Base-by-base conservation (phyloP, 2,888 invertebrate genomes). In the Thera obeliscata region DNA sequence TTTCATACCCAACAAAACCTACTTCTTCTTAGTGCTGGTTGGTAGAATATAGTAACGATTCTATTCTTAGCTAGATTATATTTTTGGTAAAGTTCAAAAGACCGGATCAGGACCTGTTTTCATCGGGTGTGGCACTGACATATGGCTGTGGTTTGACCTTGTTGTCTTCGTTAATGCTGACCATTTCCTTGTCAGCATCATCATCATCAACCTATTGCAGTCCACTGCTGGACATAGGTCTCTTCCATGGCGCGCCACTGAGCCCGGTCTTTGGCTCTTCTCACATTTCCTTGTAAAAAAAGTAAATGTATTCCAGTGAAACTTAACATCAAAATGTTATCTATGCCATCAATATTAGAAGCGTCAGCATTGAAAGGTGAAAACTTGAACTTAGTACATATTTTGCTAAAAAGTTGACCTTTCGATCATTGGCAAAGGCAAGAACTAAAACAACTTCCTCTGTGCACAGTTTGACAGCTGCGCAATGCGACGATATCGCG, bases 401-500 rank as follows among this genome's bases (percentile, higher is more conserved):
- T 49, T 65, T 56, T 50, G 56, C 65, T 56, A 35, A 61, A 61
- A 56, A 58, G 55, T 57, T 57, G 54, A 62, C 58, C 61, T 66
- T 64, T 63, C 57, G 22, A 12, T 38, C 41, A 66, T 66, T 71
- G 36, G 61, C 64, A 68, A 56, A 67, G 64, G 61, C 64, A 67
- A 63, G 63, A 75, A 57, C 55, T 60, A 50, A 57, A 55, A 64
- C 68, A 65, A 73, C 71, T 70, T 73, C 73, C 72, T 71, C 66
- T 66, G 61, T 50, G 61, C 50, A 64, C 57, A 65, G 66, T 74
- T 72, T 71, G 72, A 72, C 70, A 69, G 82, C 84, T 85, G 85
- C 87, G 86, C 85, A 86, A 74, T 86, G 85, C 85, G 84, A 78
- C 83, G 80, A 78, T 83, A 83, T 74, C 75, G 70, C 80, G 83